These are phyloP conservation scores for Branchellion lobata DNA, from an alignment of 2,888 invertebrate species.

Conservation along the genomic window DNA sequence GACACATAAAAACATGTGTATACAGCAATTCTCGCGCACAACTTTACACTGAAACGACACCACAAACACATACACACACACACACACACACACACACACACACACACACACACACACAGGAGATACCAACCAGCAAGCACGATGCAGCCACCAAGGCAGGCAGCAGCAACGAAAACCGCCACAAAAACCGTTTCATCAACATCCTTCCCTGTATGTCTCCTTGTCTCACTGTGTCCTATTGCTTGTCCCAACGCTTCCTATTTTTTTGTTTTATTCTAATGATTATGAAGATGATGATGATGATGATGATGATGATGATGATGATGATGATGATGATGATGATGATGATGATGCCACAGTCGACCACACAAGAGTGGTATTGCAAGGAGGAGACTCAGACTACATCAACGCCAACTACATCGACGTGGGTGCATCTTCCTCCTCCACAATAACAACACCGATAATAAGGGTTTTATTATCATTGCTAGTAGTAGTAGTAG, in stretches of 20 bases:
- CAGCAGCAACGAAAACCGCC: slow-evolving; percentile 49
- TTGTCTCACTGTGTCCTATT: not conserved
- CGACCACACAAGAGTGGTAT: slow-evolving; percentile 60
- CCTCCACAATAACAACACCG: not conserved
- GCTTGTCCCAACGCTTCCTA: not conserved
- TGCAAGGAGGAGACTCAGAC: slow-evolving; percentile 58
- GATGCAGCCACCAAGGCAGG: slow-evolving; percentile 46
- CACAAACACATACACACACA: slow-evolving; percentile 29
- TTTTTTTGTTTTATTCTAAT: slow-evolving; percentile 12
- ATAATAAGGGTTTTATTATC: not conserved
- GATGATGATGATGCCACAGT: slow-evolving; percentile 54
- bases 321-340: slow-evolving; percentile 19
- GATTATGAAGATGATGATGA: not conserved
- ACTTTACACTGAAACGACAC: too few relatives aligned
- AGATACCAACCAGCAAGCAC: slow-evolving; percentile 50
- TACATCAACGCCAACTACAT: slow-evolving; percentile 62
- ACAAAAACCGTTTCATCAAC: slow-evolving; percentile 53
- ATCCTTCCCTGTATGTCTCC: slow-evolving; percentile 51
- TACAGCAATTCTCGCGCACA: too few relatives aligned
- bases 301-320: not conserved
- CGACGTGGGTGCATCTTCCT: slow-evolving; percentile 60
- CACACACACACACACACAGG: slow-evolving; percentile 41
- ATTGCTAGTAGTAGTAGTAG: too few relatives aligned
- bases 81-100: too few relatives aligned
- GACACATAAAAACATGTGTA: too few relatives aligned